Percentiles rank a stretch among this genome's conserved stretches.
phyloP scores from a whole-genome alignment of 1,140 invertebrate species.

The Zaprionus ghesquierei region DNA sequence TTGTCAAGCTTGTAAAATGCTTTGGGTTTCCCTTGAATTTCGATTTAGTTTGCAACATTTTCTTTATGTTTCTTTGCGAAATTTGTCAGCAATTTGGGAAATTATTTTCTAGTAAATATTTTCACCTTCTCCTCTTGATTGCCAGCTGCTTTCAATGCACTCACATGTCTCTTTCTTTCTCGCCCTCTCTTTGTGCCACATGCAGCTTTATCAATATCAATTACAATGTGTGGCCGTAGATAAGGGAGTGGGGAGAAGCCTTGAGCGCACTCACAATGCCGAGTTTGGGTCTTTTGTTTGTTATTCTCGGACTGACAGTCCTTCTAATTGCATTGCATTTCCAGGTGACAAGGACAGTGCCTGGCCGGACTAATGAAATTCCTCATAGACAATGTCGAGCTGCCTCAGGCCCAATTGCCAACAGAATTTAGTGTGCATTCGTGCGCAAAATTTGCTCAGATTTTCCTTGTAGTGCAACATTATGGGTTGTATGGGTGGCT shows the following conservation, averaged over 20 bases:
- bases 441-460: not conserved
- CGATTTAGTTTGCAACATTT: not conserved
- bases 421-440: not conserved
- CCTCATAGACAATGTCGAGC: not conserved
- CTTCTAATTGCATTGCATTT: not conserved
- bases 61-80: not conserved
- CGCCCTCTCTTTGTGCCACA: not conserved
- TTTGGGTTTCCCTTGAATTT: not conserved
- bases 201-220: not conserved
- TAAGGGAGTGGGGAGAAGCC: not conserved
- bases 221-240: not conserved
- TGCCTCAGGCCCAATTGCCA: not conserved
- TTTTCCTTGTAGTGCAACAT: not conserved
- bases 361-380: conserved; percentile 42
- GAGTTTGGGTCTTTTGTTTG: not conserved
- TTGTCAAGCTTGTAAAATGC: not conserved
- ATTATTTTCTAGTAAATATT: not conserved
- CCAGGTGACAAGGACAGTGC: not conserved
- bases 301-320: not conserved
- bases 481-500: not conserved
- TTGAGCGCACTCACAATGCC: not conserved
- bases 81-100: not conserved
- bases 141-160: no score
- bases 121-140: no score
- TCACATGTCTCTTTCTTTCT: no score